Conservation (phyloP, 1,140 invertebrate species). For the Bombus confusus region DNA sequence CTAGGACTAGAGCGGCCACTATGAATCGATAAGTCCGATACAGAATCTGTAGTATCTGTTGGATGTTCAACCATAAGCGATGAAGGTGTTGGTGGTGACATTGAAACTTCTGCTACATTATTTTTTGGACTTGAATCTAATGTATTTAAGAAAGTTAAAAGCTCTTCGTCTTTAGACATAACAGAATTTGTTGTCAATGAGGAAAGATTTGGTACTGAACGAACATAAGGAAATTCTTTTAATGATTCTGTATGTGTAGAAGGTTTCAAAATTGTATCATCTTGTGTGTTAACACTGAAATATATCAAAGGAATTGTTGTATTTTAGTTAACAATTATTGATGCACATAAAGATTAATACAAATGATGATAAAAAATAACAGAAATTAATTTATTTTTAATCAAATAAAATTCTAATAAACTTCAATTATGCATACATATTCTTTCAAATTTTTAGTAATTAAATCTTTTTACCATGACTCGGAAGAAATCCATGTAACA, state of each 20-base stretch:
- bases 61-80: constrained; percentile 68
- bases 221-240: constrained; percentile 36
- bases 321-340: not conserved
- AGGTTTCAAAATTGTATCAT: constrained; percentile 3
- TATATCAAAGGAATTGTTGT: constrained; percentile 9
- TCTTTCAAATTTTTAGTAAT: not conserved
- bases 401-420: not conserved
- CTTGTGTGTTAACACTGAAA: constrained; percentile 33
- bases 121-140: constrained; percentile 59
- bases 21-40: constrained; percentile 69
- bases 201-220: constrained; percentile 43
- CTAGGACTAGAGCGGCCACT: constrained; percentile 70
- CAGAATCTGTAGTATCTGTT: constrained; percentile 69
- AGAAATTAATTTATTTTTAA: not conserved
- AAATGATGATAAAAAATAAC: not conserved
- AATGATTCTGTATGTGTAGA: constrained; percentile 27
- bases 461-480: constrained; percentile 61
- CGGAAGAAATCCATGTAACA: constrained; percentile 73
- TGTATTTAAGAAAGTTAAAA: constrained; percentile 69
- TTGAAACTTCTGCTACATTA: constrained; percentile 28
- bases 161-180: constrained; percentile 53
- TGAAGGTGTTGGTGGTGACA: constrained; percentile 68
- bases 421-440: not conserved
- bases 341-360: not conserved
- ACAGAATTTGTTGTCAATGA: constrained; percentile 47